phyloP scores from a whole-genome alignment of 2,113 vertebrate genomes.

The Pangasianodon hypophthalmus region DNA sequence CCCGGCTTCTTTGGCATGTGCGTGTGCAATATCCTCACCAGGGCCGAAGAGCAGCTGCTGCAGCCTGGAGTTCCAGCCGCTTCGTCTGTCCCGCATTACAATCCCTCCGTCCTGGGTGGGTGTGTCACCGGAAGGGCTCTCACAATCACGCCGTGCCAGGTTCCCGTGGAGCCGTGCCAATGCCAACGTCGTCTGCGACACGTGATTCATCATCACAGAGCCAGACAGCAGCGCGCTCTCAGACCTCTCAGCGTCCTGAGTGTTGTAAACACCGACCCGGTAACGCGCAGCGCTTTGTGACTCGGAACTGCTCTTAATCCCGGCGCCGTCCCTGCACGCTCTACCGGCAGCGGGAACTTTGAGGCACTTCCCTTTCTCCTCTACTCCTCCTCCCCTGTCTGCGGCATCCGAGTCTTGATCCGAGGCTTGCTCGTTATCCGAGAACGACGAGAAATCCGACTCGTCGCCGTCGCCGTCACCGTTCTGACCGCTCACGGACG shows the following conservation, averaged over 20 bases:
- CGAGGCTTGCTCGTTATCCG: slow-evolving; percentile 77
- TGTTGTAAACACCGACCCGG: slow-evolving; percentile 63
- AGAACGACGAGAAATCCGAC: slow-evolving; percentile 85
- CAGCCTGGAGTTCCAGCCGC: slow-evolving; percentile 65
- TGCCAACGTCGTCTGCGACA: slow-evolving; percentile 64
- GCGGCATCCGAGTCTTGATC: slow-evolving; percentile 74
- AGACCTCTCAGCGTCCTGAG: slow-evolving; percentile 65
- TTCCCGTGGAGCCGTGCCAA: slow-evolving; percentile 68
- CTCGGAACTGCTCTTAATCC: slow-evolving; percentile 74
- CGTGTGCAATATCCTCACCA: slow-evolving; percentile 8
- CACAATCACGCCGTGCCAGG: slow-evolving; percentile 63
- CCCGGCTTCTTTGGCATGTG: slow-evolving; percentile 22
- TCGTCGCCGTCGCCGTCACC: slow-evolving; percentile 70
- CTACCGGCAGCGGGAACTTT: slow-evolving; percentile 50
- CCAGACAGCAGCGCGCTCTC: slow-evolving; percentile 60
- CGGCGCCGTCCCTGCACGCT: slow-evolving; percentile 64
- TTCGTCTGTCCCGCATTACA: slow-evolving; percentile 72
- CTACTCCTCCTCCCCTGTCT: slow-evolving; percentile 51
- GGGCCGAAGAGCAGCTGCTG: slow-evolving; percentile 57
- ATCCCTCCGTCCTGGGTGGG: slow-evolving; percentile 73
- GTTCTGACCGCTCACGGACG: slow-evolving; percentile 66
- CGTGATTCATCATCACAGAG: slow-evolving; percentile 68
- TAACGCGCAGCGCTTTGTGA: slow-evolving; percentile 65
- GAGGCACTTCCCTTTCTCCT: slow-evolving; percentile 60
- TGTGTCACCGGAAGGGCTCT: slow-evolving; percentile 63